These are phyloP conservation scores for Dicycla oo DNA, from an alignment of 2,888 invertebrate species.

Conservation along the genomic window DNA sequence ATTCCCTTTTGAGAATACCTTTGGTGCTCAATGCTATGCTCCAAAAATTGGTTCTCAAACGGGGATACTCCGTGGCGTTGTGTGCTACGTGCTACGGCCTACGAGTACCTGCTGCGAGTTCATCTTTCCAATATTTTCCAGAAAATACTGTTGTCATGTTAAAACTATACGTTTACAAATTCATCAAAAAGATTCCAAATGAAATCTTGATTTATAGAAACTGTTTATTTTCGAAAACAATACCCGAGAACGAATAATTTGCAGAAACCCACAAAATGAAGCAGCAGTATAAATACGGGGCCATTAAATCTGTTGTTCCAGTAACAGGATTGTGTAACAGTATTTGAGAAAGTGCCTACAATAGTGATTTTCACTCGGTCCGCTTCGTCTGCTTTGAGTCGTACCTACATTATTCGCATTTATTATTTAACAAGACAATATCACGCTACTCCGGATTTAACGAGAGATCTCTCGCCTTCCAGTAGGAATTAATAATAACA, in stretches of 20 bases:
- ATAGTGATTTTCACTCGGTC: constrained; percentile 58
- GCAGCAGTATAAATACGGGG: constrained; percentile 45
- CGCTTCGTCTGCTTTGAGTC: constrained; percentile 54
- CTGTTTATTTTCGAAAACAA: constrained; percentile 2
- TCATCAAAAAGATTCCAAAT: background rate
- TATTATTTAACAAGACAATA: constrained; percentile 62
- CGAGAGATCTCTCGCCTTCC: constrained; percentile 43
- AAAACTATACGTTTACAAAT: constrained; percentile 5
- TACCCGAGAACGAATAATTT: constrained; percentile 12
- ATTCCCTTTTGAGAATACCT: too few species aligned
- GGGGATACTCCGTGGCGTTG: too few species aligned
- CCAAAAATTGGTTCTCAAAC: too few species aligned
- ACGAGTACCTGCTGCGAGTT: background rate
- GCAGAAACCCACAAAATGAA: constrained; percentile 37
- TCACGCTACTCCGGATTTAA: constrained; percentile 52
- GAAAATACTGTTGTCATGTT: background rate
- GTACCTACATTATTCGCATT: constrained; percentile 59
- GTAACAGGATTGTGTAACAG: constrained; percentile 61
- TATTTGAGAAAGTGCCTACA: constrained; percentile 59
- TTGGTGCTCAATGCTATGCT: too few species aligned
- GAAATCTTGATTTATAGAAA: background rate
- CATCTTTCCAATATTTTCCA: background rate
- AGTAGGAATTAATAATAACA: constrained; percentile 51
- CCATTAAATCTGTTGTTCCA: constrained; percentile 58
- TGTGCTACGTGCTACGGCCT: background rate